Base-by-base conservation (phyloP, 2,797 vertebrate genomes). In the Tolypeutes matacus region DNA sequence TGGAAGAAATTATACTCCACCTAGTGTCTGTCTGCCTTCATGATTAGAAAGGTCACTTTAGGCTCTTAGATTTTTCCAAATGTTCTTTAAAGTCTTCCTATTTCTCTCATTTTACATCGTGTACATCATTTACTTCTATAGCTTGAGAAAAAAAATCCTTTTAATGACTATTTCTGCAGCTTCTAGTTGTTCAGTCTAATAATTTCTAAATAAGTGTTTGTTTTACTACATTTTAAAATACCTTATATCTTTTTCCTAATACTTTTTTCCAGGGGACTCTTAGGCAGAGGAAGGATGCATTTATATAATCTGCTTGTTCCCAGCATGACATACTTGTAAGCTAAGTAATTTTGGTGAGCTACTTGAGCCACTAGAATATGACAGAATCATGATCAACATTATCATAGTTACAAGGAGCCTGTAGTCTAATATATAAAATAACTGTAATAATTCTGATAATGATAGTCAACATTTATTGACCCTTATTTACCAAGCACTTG, bases 231-330 rank as follows among this genome's bases (percentile, higher is more conserved):
- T 77, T 80, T 91, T 86, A 23, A 86, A 76, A 82, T 67, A 36
- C 49, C n/a, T 36, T 94, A 34, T 85, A 14, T 91, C 53, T 86
- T 81, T 78, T 56, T 94, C 95, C 95, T 85, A 81, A 10, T 27
- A 8, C 51, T 46, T 72, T 90, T 95, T 77, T 86, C 58, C 62
- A 69, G 12, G 36, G 42, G n/a, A 73, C 42, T 75, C 14, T 56
- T 51, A 87, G 64, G 72, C 72, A 95, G 29, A 34, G 49, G 56
- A 92, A 69, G n/a, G 62, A 80, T 36, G 53, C 58, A 65, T 77
- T 78, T 75, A 81, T 21, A 29, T 89, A 73, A 77, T 36, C 64
- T 91, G 12, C 73, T 86, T 21, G 20, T 31, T 72, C 25, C 91
- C 46, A 53, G 31, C 23, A 12, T 60, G 31, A 72, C 5, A 39